Percentiles rank a stretch among this genome's conserved stretches.
These are phyloP conservation scores for Helleia helle DNA, from an alignment of 2,888 invertebrate species.

Conservation along the genomic window DNA sequence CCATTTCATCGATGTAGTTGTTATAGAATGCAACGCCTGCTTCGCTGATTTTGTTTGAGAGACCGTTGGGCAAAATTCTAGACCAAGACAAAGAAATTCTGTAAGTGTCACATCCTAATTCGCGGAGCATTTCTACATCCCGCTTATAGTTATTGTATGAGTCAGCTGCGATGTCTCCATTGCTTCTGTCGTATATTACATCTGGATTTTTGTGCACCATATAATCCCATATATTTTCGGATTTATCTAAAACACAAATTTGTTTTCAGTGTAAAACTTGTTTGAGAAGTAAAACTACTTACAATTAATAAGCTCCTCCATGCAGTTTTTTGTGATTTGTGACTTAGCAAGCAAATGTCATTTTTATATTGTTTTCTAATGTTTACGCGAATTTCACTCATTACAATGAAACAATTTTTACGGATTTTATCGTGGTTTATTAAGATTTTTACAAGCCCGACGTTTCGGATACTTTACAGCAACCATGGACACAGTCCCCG, in stretches of 20 bases:
- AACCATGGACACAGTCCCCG: no score
- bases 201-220: slow-evolving; percentile 44
- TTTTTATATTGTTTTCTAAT: no score
- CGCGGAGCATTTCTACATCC: slow-evolving; percentile 56
- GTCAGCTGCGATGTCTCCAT: slow-evolving; percentile 78
- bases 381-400: no score
- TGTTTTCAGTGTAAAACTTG: no score
- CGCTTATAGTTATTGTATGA: slow-evolving; percentile 76
- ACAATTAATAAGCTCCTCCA: no score
- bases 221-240: slow-evolving; percentile 75
- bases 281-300: no score
- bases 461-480: no score
- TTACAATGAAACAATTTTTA: no score
- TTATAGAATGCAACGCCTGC: slow-evolving; percentile 61
- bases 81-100: slow-evolving; percentile 76
- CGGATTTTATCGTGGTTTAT: no score
- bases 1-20: slow-evolving; percentile 62
- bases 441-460: no score
- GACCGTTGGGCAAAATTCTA: slow-evolving; percentile 47
- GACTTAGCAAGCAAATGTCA: no score
- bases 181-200: slow-evolving; percentile 39
- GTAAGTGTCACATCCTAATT: slow-evolving; percentile 64
- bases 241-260: slow-evolving; percentile 59
- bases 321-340: no score
- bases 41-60: slow-evolving; percentile 24